Evolutionary conservation across 2,888 invertebrate species (phyloP).

Genomic region (Epirrhoe alternata): DNA sequence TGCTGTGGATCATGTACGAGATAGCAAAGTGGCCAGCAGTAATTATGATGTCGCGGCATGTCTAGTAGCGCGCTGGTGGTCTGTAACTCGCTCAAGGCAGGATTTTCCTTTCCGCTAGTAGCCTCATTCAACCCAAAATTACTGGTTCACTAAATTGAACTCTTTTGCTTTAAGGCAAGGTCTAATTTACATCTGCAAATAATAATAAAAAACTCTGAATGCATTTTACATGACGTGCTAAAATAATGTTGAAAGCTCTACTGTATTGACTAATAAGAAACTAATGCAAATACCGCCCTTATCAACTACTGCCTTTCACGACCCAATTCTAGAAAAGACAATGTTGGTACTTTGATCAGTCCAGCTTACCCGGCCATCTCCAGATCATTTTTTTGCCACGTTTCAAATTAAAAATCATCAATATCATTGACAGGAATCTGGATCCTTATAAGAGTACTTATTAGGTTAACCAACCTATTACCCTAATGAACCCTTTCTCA

Average conservation of each 20-base stretch:
- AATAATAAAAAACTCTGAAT: too few species aligned
- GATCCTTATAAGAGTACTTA: too few species aligned
- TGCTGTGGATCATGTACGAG: conserved; percentile 36
- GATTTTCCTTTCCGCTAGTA: conserved; percentile 42
- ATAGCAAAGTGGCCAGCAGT: conserved; percentile 50
- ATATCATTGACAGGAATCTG: too few species aligned
- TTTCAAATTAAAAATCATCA: too few species aligned
- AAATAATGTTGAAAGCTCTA: background rate
- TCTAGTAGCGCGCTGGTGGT: conserved; percentile 58
- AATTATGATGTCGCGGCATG: conserved; percentile 56
- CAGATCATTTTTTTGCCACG: too few species aligned
- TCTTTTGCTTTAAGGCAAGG: background rate
- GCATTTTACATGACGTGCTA: background rate
- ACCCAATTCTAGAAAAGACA: too few species aligned
- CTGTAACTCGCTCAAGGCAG: conserved; percentile 45
- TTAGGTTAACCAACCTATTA: too few species aligned
- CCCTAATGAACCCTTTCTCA: too few species aligned
- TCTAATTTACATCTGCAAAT: background rate
- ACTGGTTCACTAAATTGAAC: background rate
- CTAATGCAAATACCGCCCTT: too few species aligned
- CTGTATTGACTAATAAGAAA: background rate
- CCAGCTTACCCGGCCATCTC: too few species aligned
- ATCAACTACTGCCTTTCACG: too few species aligned
- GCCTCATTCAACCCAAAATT: background rate
- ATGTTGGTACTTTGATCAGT: too few species aligned